phyloP scores from a whole-genome alignment of 2,888 invertebrate species.

The Strigamia transsilvanica region DNA sequence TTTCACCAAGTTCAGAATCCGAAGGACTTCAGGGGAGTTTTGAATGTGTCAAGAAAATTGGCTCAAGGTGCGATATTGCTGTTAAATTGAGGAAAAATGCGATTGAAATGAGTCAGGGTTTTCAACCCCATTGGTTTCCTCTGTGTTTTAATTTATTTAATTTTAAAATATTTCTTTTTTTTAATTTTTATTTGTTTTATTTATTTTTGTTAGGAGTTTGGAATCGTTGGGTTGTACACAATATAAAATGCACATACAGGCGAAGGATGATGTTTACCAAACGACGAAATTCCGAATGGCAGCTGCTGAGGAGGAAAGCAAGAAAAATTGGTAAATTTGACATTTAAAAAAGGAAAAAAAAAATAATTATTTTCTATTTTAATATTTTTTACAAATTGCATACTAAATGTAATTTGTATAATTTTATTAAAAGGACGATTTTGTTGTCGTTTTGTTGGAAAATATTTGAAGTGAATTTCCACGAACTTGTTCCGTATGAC shows the following conservation, averaged over 20 bases:
- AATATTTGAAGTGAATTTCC: neutral
- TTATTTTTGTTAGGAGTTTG: conserved; percentile 69
- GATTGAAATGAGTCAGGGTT: conserved; percentile 26
- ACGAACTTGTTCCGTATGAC: neutral
- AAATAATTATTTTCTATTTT: neutral
- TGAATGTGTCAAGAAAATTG: conserved; percentile 84
- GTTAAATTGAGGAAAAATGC: neutral
- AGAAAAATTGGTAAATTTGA: conserved; percentile 81
- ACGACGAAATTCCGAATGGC: conserved; percentile 91
- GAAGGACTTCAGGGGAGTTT: conserved; percentile 89
- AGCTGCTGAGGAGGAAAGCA: conserved; percentile 88
- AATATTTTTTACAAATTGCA: too few species aligned
- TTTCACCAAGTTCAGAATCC: conserved; percentile 81
- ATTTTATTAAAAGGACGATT: too few species aligned
- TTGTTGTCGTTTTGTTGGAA: too few species aligned
- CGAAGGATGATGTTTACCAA: conserved; percentile 95
- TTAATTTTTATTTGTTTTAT: neutral
- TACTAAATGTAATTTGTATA: too few species aligned
- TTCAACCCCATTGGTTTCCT: neutral
- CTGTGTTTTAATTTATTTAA: too few species aligned
- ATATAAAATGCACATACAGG: conserved; percentile 89
- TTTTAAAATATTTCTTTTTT: too few species aligned
- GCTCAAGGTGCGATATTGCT: conserved; percentile 64
- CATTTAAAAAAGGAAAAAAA: neutral
- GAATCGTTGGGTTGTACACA: conserved; percentile 86